Percentiles rank a stretch among this genome's conserved stretches.
Evolutionary conservation across 2,888 invertebrate genomes (phyloP).

Genomic region (Philhelius pedissequus): DNA sequence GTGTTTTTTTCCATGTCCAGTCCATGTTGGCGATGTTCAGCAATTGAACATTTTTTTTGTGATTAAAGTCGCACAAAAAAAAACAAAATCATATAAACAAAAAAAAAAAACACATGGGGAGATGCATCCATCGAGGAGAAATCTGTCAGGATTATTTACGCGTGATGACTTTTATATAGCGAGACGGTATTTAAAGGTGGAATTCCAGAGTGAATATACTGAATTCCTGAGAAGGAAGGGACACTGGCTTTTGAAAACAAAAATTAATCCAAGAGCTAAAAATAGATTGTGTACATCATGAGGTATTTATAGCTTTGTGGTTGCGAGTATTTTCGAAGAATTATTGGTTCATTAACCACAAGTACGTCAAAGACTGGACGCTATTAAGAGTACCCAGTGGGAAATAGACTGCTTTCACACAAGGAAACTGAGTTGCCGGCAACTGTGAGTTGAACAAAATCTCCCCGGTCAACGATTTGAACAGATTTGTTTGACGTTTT

Average conservation of each 20-base stretch:
- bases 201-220: slow-evolving; percentile 43
- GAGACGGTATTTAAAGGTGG: slow-evolving; percentile 5
- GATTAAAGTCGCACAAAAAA: background rate
- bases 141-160: slow-evolving; percentile 61
- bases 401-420: too few relatives aligned
- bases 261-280: background rate
- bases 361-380: background rate
- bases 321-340: background rate
- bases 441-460: too few relatives aligned
- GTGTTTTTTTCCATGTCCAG: slow-evolving; percentile 16
- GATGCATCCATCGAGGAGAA: slow-evolving; percentile 4
- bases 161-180: slow-evolving; percentile 34
- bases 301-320: background rate
- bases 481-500: too few relatives aligned
- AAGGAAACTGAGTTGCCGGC: too few relatives aligned
- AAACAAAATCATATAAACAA: background rate
- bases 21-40: slow-evolving; percentile 33
- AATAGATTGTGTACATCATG: background rate
- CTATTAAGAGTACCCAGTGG: too few relatives aligned
- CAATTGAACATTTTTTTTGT: slow-evolving; percentile 34
- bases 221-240: background rate
- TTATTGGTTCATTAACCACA: background rate
- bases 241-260: background rate
- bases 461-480: too few relatives aligned
- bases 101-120: background rate